These are phyloP conservation scores for Dolichotis patagonum DNA, from an alignment of 2,113 vertebrate genomes.

Conservation along the genomic window DNA sequence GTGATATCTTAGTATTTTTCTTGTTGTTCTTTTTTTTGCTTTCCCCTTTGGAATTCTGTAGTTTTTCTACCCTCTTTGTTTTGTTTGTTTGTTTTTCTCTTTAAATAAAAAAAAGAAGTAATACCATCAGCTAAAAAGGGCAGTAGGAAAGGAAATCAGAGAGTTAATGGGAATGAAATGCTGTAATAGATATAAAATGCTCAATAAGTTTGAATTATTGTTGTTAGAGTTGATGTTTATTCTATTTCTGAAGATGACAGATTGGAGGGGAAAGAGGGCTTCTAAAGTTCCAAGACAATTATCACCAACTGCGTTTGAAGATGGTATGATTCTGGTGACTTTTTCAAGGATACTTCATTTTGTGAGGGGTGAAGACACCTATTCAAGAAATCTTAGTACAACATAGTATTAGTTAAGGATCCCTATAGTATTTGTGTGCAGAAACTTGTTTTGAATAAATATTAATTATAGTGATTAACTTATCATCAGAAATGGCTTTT, in stretches of 20 bases:
- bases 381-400: neutral
- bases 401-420: neutral
- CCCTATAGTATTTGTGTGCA: neutral
- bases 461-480: neutral
- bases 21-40: too few species aligned
- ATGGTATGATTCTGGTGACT: neutral
- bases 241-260: neutral
- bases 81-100: too few species aligned
- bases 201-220: neutral
- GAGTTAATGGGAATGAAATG: neutral
- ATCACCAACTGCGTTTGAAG: neutral
- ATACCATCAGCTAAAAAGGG: neutral
- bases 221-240: neutral
- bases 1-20: too few species aligned
- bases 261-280: neutral
- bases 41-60: too few species aligned
- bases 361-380: neutral
- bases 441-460: constrained; percentile 16
- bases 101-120: neutral
- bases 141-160: neutral
- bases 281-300: neutral
- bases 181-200: neutral
- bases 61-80: too few species aligned
- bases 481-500: neutral
- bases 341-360: constrained; percentile 52